Evolutionary conservation across 2,113 vertebrate genomes (phyloP).

Genomic region (Fregata magnificens): DNA sequence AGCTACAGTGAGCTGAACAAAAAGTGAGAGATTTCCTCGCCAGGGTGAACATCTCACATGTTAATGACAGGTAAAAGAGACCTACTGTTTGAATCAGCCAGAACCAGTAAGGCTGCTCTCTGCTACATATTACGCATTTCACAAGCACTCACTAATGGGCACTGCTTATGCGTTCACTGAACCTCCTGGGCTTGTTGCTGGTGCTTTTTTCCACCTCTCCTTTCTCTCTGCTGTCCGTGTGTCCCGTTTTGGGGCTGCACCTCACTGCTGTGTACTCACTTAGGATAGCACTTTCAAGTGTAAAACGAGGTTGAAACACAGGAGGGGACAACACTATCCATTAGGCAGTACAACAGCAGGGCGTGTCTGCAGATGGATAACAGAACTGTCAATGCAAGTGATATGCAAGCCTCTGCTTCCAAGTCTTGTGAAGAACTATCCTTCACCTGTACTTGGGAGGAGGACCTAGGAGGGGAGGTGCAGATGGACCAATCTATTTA

Average conservation of each 20-base stretch:
- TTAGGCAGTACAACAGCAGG: not conserved
- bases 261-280: not conserved
- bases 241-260: not conserved
- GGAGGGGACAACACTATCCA: not conserved
- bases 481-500: not conserved
- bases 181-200: not conserved
- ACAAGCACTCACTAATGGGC: not conserved
- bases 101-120: not conserved
- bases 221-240: not conserved
- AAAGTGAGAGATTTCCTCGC: not conserved
- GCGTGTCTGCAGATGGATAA: not conserved
- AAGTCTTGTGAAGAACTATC: not conserved
- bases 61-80: not conserved
- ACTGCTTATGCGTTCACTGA: not conserved
- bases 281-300: not conserved
- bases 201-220: not conserved
- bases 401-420: not conserved
- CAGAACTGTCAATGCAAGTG: not conserved
- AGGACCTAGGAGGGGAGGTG: not conserved
- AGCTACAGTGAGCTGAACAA: not conserved
- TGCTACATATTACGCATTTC: not conserved
- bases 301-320: not conserved
- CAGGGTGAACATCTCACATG: not conserved
- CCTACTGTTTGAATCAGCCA: not conserved
- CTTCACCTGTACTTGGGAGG: not conserved